Base-by-base conservation (phyloP, 2,888 invertebrate species). In the Dryadula phaetusa region DNA sequence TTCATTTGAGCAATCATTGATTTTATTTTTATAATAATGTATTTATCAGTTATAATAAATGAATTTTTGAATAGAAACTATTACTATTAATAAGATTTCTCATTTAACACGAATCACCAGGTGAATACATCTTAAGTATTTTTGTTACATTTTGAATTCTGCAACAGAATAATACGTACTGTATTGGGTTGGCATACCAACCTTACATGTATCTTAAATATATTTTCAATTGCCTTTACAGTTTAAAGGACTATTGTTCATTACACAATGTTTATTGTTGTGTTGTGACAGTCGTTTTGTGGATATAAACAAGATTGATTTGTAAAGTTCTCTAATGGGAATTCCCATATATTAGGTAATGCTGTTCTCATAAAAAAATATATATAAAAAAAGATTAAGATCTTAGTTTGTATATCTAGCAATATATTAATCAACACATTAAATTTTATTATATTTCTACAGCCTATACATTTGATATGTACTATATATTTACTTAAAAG, bases 291-390 rank as follows among this genome's bases (percentile, higher is more conserved):
- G 78, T 77, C 79, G 80, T 79, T 80, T 76, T 74, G 75, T 73
- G 72, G 73, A 78, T 80, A 75, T 75, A 79, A 74, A 76, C 75
- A 82, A 82, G 86, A 86, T 84, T 80, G 84, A 86, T 84, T 76
- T 77, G 76, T 71, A 69, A 74, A 76, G 74, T 76, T 76, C 73
- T 72, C 72, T 66, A 56, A 69, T 53, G 64, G 28, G 65, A 53
- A 42, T 64, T 62, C 40, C 22, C 28, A 37, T 28, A 12, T 14
- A 25, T 14, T 44, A 14, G 18, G 46, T n/a, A 25, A 37, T 58
- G n/a, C 22, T 53, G 7, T 56, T 32, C 18, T 53, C 8, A n/a
- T 37, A n/a, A 56, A 10, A 37, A 37, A 32, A n/a, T n/a, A n/a
- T n/a, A n/a, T n/a, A n/a, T n/a, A n/a, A n/a, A n/a, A n/a, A n/a